These are phyloP conservation scores for Lycia hirtaria DNA, from an alignment of 2,888 invertebrate species.

Conservation along the genomic window DNA sequence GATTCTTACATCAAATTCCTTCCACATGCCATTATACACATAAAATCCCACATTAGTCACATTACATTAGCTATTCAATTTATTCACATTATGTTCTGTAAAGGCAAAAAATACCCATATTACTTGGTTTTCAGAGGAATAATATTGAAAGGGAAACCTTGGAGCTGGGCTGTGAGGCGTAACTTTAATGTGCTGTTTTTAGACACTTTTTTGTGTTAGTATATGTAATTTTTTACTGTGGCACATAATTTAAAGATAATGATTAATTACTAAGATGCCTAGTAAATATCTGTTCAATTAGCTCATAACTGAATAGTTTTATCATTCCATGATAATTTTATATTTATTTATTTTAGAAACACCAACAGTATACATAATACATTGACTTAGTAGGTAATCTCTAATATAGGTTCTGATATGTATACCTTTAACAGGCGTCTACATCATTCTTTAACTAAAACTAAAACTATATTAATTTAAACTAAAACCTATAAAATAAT, in stretches of 20 bases:
- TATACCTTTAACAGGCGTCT: no score
- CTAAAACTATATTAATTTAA: no score
- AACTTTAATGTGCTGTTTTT: constrained; percentile 5
- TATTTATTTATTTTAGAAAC: no score
- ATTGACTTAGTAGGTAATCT: no score
- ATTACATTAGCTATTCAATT: background rate
- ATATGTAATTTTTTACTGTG: background rate
- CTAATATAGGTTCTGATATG: no score
- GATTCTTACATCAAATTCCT: background rate
- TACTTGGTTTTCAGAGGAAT: background rate
- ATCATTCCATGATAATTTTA: no score
- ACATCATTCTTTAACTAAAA: no score
- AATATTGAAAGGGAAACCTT: constrained; percentile 6
- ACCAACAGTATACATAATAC: no score
- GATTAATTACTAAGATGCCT: background rate
- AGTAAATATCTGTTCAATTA: background rate
- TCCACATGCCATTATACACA: background rate
- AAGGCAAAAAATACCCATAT: background rate
- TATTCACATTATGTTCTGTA: background rate
- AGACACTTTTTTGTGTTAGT: background rate
- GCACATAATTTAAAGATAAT: background rate
- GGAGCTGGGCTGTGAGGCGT: constrained; percentile 5
- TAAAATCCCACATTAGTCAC: background rate
- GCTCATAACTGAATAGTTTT: no score
- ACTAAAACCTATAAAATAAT: no score